phyloP scores from a whole-genome alignment of 37 sponge, comb jelly and placozoan species.

The Crambe crambe region DNA sequence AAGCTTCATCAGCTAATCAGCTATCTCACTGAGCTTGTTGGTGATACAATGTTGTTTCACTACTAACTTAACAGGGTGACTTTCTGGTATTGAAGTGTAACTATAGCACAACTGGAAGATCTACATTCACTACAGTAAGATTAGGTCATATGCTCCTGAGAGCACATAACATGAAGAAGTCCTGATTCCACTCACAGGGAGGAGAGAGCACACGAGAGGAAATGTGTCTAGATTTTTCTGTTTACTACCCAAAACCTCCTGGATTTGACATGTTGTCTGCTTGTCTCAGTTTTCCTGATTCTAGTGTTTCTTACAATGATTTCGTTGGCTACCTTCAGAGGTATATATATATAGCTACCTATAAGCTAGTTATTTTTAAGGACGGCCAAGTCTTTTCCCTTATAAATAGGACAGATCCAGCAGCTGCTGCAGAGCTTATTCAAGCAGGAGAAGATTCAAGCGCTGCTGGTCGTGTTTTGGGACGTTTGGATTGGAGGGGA shows the following conservation, averaged over 20 bases:
- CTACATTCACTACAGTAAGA: constrained; percentile 23
- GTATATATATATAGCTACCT: too few relatives aligned
- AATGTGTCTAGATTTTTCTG: constrained; percentile 40
- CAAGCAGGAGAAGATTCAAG: too few relatives aligned
- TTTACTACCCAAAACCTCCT: constrained; percentile 27
- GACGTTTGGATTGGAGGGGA: too few relatives aligned
- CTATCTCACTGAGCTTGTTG: not conserved
- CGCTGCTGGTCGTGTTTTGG: too few relatives aligned
- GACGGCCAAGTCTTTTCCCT: too few relatives aligned
- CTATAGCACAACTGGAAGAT: constrained; percentile 6
- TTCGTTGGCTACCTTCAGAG: too few relatives aligned
- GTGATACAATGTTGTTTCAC: not conserved
- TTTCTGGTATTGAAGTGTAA: constrained; percentile 6
- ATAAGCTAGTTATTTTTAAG: too few relatives aligned
- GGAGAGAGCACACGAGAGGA: constrained; percentile 44
- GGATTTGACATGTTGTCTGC: not conserved
- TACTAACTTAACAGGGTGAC: constrained; percentile 17
- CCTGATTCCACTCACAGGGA: constrained; percentile 15
- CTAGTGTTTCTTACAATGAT: too few relatives aligned
- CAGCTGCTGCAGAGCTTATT: too few relatives aligned
- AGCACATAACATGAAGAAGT: too few relatives aligned
- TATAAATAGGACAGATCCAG: too few relatives aligned
- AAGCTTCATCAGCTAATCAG: not conserved
- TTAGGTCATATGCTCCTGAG: too few relatives aligned
- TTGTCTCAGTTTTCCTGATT: constrained; percentile 5